Base-by-base conservation (phyloP, 2,113 vertebrate species). In the Leucoraja erinaceus region DNA sequence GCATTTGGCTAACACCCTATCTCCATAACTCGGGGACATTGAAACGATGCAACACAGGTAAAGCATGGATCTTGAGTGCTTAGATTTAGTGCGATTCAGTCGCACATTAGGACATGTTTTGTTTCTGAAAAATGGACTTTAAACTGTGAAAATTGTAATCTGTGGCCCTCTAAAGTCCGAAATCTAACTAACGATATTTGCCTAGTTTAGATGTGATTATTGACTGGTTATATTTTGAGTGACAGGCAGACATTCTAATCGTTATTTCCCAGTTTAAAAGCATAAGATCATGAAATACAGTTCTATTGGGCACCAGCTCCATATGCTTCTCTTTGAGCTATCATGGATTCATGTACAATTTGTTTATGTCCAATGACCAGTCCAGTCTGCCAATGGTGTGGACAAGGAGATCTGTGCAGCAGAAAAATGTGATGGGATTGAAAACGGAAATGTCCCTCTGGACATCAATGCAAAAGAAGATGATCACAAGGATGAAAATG, bases 381-480 rank as follows among this genome's bases (percentile, higher is more conserved):
- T 99, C 93, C 98, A 98, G 1, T 97, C 97, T 0, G 96, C 98
- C 20, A 98, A 98, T 0, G 97, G 98, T 0, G 95, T 98, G 84
- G 96, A 97, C 94, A 96, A 95, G 33, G 97, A 97, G 94, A 96
- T 97, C 0, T 95, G 97, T 38, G 88, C 20, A 63, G 98, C 98
- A 16, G 97, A 96, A 83, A 97, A 97, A 47, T 98, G 97, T 63
- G 95, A 97, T 5, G 98, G 97, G 93, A 97, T 99, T 0, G 98
- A 98, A 95, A 99, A 99, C 0, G 98, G 98, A 38, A 98, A 97
- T 1, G 96, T 99, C 9, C 98, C 97, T 0, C 96, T 96, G 94
- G 98, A 98, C 79, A 98, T 97, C 70, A 72, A 12, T 47, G 11
- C 66, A 47, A 91, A 70, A 72, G 88, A 91, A 91, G 88, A 47